These are phyloP conservation scores for Scaptomyza montana DNA, from an alignment of 1,140 invertebrate species.

Conservation along the genomic window DNA sequence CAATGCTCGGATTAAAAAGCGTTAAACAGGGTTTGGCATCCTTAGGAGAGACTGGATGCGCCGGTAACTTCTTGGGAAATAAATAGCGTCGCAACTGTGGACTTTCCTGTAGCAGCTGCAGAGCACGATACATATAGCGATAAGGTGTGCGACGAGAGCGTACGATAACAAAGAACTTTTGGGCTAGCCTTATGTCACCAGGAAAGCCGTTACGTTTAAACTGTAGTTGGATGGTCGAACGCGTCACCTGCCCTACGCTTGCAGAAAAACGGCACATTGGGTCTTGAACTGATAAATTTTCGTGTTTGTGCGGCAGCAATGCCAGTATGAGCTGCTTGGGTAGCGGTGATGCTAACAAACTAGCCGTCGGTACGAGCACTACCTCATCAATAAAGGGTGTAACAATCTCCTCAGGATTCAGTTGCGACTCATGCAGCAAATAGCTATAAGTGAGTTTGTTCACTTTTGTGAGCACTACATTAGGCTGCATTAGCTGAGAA, in stretches of 20 bases:
- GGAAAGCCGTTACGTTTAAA: constrained; percentile 24
- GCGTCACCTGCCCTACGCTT: constrained; percentile 43
- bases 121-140: constrained; percentile 63
- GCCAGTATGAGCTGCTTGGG: constrained; percentile 35
- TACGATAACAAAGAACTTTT: constrained; percentile 53
- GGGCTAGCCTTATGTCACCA: not conserved
- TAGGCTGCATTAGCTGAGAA: constrained; percentile 36
- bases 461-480: constrained; percentile 26
- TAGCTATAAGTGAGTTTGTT: constrained; percentile 2
- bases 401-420: constrained; percentile 57
- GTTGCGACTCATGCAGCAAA: not conserved
- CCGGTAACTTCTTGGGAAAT: constrained; percentile 31
- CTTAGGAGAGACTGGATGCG: not conserved
- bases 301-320: constrained; percentile 54
- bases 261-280: constrained; percentile 42
- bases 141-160: constrained; percentile 55
- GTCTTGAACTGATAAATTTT: constrained; percentile 14
- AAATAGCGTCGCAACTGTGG: constrained; percentile 58
- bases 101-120: constrained; percentile 53
- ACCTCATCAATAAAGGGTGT: constrained; percentile 58
- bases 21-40: not conserved
- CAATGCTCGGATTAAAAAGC: constrained; percentile 57
- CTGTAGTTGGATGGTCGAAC: constrained; percentile 21
- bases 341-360: constrained; percentile 35
- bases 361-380: constrained; percentile 63